Conservation (phyloP, 2,113 vertebrate genomes). For the Oriolus oriolus region DNA sequence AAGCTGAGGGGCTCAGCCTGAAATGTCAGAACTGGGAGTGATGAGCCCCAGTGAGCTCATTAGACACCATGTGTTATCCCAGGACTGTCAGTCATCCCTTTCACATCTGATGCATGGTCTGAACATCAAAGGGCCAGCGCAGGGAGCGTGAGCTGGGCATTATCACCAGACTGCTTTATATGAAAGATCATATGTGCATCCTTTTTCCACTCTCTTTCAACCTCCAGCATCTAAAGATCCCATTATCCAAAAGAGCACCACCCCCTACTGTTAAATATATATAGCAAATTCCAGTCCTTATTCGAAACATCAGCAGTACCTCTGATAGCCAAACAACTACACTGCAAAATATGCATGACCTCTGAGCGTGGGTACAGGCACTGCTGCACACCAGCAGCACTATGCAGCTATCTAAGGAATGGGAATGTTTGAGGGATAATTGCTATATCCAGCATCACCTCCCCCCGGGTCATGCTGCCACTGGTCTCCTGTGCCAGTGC, state of each 20-base stretch:
- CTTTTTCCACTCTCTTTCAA: neutral
- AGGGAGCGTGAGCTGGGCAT: neutral
- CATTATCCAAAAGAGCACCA: neutral
- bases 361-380: neutral
- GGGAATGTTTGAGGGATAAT: neutral
- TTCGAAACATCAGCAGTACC: neutral
- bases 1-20: neutral
- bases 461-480: fast-evolving
- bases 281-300: neutral
- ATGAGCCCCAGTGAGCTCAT: neutral
- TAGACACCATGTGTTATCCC: neutral
- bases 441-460: neutral
- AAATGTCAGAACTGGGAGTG: neutral
- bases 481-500: neutral
- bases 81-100: conserved; percentile 1
- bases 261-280: neutral
- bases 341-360: neutral
- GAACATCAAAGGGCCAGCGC: neutral
- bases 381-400: neutral
- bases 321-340: neutral
- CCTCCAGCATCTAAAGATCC: neutral
- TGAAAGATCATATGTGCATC: neutral
- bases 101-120: neutral
- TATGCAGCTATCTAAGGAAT: neutral
- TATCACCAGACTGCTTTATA: neutral